Percentiles rank a stretch among this genome's conserved stretches.
Conservation (phyloP, 2,113 vertebrate species). For the Eira barbara region DNA sequence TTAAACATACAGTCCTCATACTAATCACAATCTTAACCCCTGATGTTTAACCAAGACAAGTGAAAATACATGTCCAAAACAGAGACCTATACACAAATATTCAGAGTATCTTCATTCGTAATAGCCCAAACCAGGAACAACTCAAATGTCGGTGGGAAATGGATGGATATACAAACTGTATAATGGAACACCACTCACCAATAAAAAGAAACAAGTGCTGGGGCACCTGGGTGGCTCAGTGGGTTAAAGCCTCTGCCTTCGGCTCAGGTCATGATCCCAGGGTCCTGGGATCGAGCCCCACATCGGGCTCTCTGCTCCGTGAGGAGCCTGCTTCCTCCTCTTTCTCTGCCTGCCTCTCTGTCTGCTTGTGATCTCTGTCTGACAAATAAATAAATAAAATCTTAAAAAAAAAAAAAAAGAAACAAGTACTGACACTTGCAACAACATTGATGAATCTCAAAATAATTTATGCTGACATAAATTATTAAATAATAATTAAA, state of each 20-base stretch:
- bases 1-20: background rate
- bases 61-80: background rate
- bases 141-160: background rate
- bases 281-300: too few relatives aligned
- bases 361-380: too few relatives aligned
- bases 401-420: too few relatives aligned
- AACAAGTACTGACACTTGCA: background rate
- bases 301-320: too few relatives aligned
- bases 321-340: too few relatives aligned
- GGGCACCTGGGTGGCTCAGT: too few relatives aligned
- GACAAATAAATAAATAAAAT: too few relatives aligned
- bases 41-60: background rate
- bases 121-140: background rate
- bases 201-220: background rate
- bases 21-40: background rate
- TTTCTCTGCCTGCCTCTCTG: too few relatives aligned
- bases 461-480: background rate
- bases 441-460: background rate
- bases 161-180: background rate
- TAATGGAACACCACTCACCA: background rate
- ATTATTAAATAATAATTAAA: background rate
- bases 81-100: background rate
- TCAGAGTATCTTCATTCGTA: background rate
- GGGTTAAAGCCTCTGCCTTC: too few relatives aligned
- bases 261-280: too few relatives aligned